Base-by-base conservation (phyloP, 2,113 vertebrate species). In the Pseudois nayaur region DNA sequence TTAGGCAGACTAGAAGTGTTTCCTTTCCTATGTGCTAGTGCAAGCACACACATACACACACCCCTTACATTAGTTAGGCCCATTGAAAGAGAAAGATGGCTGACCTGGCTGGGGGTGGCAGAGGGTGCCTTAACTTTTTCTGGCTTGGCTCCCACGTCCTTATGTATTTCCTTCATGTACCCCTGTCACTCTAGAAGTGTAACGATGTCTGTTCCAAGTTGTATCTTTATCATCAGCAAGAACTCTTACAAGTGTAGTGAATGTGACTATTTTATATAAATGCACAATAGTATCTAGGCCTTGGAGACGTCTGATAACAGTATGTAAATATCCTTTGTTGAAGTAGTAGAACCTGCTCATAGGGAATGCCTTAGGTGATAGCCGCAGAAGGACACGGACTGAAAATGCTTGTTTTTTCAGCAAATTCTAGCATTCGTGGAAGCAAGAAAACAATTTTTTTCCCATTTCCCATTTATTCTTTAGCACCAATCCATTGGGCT, bases 271-370 rank as follows among this genome's bases (percentile, higher is more conserved):
- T 98, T 78, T 83, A 45, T 90, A 96, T 92, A 83, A 95, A 86
- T 87, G 40, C 52, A 76, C 62, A 79, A 76, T 94, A 91, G 86
- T 54, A 14, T 25, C 25, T 94, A 97, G 91, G 91, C 90, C 97
- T 97, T 98, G 96, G 97, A 96, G 97, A 95, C 2, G 3, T 96
- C 97, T 97, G 97, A 95, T 95, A 97, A 92, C 5, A 57, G 64
- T 79, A 13, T 98, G 94, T 97, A 97, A 94, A 97, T 94, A 97
- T 29, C 25, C 43, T 94, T 91, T 91, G 90, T 60, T 64, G 60
- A 93, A 78, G 64, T 62, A 21, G 52, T 89, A 94, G 67, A 85
- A 87, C 27, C n/a, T 95, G 97, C 81, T 94, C 54, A 50, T 57
- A 93, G 81, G 64, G 85, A 92, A 52, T 50, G 48, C 48, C 31